Evolutionary conservation across 2,888 invertebrate species (phyloP).

Genomic region (Drosophila mulleri): DNA sequence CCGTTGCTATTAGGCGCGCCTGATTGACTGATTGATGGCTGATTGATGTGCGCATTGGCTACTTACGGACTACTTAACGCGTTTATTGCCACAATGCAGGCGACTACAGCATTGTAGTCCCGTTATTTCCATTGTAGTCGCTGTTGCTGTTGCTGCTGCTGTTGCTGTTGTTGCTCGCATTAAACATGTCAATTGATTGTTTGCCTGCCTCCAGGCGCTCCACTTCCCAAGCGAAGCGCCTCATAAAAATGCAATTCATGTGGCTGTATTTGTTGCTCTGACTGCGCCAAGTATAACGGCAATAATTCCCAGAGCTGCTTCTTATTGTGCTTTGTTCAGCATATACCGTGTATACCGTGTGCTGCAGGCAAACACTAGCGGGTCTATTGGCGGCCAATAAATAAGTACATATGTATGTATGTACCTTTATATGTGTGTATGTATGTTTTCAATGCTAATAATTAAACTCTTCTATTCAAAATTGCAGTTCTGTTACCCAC

Average conservation of each 20-base stretch:
- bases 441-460: too few relatives aligned
- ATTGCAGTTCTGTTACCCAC: not conserved
- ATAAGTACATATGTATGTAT: not conserved
- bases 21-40: slow-evolving; percentile 22
- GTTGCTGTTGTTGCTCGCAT: slow-evolving; percentile 23
- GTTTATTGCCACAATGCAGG: slow-evolving; percentile 20
- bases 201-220: slow-evolving; percentile 14
- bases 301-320: slow-evolving; percentile 31
- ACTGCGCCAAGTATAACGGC: slow-evolving; percentile 8
- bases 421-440: too few relatives aligned
- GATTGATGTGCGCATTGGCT: slow-evolving; percentile 40
- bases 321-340: slow-evolving; percentile 22
- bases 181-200: slow-evolving; percentile 39
- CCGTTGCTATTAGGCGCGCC: not conserved
- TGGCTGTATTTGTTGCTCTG: slow-evolving; percentile 4
- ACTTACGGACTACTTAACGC: slow-evolving; percentile 23
- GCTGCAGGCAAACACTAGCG: not conserved
- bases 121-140: slow-evolving; percentile 16
- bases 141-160: slow-evolving; percentile 13
- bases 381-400: not conserved
- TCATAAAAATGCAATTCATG: slow-evolving; percentile 45
- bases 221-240: slow-evolving; percentile 9
- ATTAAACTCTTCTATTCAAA: not conserved
- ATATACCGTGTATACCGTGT: not conserved
- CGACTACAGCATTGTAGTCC: not conserved